Evolutionary conservation across 2,797 vertebrate genomes (phyloP), one percentile per base, ranked within the genome.

Genomic region (Alca torda): DNA sequence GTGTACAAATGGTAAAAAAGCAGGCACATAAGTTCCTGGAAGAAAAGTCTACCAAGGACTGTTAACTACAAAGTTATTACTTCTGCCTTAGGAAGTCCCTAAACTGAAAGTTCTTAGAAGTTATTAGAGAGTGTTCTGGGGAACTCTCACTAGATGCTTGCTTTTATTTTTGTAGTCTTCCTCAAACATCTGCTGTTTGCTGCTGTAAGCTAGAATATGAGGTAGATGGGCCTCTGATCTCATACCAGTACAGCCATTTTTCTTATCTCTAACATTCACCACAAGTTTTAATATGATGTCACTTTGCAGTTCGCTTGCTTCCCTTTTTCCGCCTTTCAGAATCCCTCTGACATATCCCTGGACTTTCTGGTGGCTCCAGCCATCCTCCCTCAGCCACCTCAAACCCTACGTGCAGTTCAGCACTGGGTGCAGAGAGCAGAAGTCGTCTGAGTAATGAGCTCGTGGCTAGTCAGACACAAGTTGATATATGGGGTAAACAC

Each of bases 371-470:
- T 75, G 81, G 43, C 81, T 96, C 28, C 41, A 61, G 60, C 37
- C 33, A 21, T 74, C 33, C n/a, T 56, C 21, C 23, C 45, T 76
- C 63, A 87, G 41, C 30, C 64, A 39, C 67, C 57, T 81, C 81
- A 57, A 65, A n/a, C 61, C 45, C 79, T 94, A 94, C 87, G 84
- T 96, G 95, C 96, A 86, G 75, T 87, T 95, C 53, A 91, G 93
- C 96, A 96, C 75, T 87, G 79, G 76, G n/a, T 89, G 33, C 57
- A 94, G 77, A 82, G 82, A 81, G 80, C 65, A 69, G 46, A 50
- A 70, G 60, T 87, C 3, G 2, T 91, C 84, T 94, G 92, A 95
- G 77, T 92, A 91, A 96, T 84, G 89, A 96, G 73, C 94, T 95
- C 35, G 24, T 96, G 90, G 84, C 84, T 87, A 69, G 84, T 91